Base-by-base conservation (phyloP, 2,797 vertebrate species). In the Falco rusticolus region DNA sequence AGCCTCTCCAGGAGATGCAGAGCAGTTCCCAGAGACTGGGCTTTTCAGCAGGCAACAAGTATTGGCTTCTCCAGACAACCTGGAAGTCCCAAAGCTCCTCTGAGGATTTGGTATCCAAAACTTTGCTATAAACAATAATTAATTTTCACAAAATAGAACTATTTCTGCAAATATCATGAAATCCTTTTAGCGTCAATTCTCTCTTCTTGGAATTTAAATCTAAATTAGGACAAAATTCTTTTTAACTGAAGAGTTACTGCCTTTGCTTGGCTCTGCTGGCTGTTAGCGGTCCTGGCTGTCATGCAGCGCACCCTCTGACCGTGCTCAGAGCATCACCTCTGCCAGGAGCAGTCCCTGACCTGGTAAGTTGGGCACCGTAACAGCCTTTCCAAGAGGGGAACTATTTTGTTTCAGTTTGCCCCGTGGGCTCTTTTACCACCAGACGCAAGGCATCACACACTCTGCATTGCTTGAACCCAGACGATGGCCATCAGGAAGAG, bases 221-320 rank as follows among this genome's bases (percentile, higher is more conserved):
- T 95, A 95, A 96, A 96, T 94, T 95, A 93, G 84, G 86, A 68
- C 68, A 95, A 92, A 94, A 91, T 33, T 76, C 29, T 71, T 92
- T 77, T 71, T 43, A 50, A 74, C 45, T 26, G 81, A 64, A 68
- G 78, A 80, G 13, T 65, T 77, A 22, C 39, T 95, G 86, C 71
- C 70, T 81, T 84, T 19, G 2, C 84, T 90, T 93, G 80, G 76
- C 57, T 69, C 59, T 76, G 37, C 89, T 54, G 87, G 41, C 41
- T 4, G 10, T 37, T 37, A 15, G 61, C 3, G 1, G 50, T 8
- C 47, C 89, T 59, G 76, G 74, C 82, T 78, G 56, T 57, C 9
- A 2, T 41, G 50, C 50, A 81, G 66, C 28, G 8, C 29, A 18
- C 66, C 31, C 64, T 47, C 54, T 77, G 53, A 19, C 61, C 3